phyloP scores from a whole-genome alignment of 2,113 vertebrate genomes.

The Butorides virescens region DNA sequence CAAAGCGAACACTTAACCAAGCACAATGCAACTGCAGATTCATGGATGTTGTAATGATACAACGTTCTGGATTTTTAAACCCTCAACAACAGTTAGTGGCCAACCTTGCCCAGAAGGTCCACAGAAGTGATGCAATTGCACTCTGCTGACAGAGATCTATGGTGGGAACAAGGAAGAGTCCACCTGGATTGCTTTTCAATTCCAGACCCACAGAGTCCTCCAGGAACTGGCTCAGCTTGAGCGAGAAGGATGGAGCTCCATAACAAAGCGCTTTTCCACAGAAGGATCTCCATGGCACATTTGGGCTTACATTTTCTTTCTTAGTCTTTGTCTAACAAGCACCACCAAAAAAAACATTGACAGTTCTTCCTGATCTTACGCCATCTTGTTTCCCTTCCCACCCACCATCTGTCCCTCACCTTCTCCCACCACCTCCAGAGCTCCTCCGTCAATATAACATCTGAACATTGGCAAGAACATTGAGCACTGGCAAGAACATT shows the following conservation, averaged over 20 bases:
- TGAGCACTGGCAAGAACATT: neutral
- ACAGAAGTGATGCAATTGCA: neutral
- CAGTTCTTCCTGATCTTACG: neutral
- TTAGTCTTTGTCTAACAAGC: neutral
- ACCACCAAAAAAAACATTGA: neutral
- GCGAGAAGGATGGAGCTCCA: neutral
- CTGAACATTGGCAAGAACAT: neutral
- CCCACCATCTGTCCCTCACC: neutral
- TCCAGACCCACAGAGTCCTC: neutral
- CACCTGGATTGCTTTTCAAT: neutral
- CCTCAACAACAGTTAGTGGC: neutral
- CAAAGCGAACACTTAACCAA: neutral
- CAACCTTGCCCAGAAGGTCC: neutral
- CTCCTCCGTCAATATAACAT: neutral
- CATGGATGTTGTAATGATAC: neutral
- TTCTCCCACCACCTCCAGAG: neutral
- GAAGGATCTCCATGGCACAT: neutral
- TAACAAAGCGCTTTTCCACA: neutral
- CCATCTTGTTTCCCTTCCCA: neutral
- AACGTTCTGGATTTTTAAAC: conserved; percentile 3
- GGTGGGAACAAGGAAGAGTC: neutral
- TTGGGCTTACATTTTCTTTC: neutral
- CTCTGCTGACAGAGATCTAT: neutral
- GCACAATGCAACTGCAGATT: neutral
- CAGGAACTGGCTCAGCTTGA: neutral